Base-by-base conservation (phyloP, 2,797 vertebrate genomes). In the Apogon hyalosoma region DNA sequence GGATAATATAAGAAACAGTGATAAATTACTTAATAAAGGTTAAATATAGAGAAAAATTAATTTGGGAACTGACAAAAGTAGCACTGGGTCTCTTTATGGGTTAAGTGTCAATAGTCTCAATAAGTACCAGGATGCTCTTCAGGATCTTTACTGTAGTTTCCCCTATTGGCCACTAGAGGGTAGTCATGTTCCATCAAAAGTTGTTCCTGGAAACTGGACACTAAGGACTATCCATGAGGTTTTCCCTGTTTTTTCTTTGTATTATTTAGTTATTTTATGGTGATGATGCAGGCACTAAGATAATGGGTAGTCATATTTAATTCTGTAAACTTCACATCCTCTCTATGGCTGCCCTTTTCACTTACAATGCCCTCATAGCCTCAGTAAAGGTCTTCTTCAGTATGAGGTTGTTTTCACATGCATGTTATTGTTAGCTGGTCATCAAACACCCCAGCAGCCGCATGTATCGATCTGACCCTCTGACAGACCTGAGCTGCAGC, bases 101-200 rank as follows among this genome's bases (percentile, higher is more conserved):
- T 33, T 33, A 33, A 33, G 6, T 33, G 7, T 33, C 31, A 24
- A 24, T 24, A 4, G 4, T 24, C 21, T 24, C 21, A 24, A 4
- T 2, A 24, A 33, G 31, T 33, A 33, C 6, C 2, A 33, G 31
- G 31, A 33, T 33, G 31, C 31, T 33, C 31, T 33, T 33, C 31
- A 33, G 7, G 7, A 3, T 24, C 33, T 11, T 33, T 18, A 7
- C 0, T 55, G 67, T 28, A 79, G 63, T 58, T 64, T 41, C 18
- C 6, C 0, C 4, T 16, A 0, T 36, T 9, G 31, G 6, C 73
- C 90, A 77, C 19, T 28, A 88, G 89, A 67, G 76, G 68, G 69
- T 0, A 73, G 56, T 66, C 66, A 47, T 15, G 79, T 63, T 85
- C 79, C 57, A 92, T 46, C 61, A 41, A 60, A 71, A 38, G 31